These are phyloP conservation scores for Diachasmimorpha longicaudata DNA, from an alignment of 1,140 invertebrate genomes.

Conservation along the genomic window DNA sequence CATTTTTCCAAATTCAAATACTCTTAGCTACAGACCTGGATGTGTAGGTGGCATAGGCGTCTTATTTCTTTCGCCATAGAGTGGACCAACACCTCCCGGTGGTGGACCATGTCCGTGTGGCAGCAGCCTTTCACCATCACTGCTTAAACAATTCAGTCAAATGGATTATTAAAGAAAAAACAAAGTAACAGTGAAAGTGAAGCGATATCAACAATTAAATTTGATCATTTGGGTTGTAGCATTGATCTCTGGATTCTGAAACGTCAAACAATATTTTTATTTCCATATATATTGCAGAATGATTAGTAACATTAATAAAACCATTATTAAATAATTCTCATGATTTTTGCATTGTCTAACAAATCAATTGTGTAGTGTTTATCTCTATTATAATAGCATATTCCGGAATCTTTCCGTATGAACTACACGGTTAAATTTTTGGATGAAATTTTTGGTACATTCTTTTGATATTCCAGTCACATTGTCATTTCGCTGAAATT, in stretches of 20 bases:
- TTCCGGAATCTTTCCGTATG: not conserved
- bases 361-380: not conserved
- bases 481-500: too few relatives aligned
- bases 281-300: not conserved
- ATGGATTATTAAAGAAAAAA: conserved; percentile 41
- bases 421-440: not conserved
- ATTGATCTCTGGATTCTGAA: conserved; percentile 49
- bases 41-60: conserved; percentile 61
- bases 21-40: conserved; percentile 63
- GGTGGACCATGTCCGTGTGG: conserved; percentile 52
- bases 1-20: conserved; percentile 53
- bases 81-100: conserved; percentile 45
- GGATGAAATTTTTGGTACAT: too few relatives aligned
- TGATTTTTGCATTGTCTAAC: not conserved
- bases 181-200: not conserved
- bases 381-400: not conserved
- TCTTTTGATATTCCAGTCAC: too few relatives aligned
- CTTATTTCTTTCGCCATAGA: conserved; percentile 57
- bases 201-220: not conserved
- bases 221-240: conserved; percentile 33
- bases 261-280: conserved; percentile 35
- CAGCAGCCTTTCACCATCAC: conserved; percentile 59
- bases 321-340: not conserved
- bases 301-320: not conserved
- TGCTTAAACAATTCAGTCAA: conserved; percentile 61